Percentiles rank a stretch among this genome's conserved stretches.
These are phyloP conservation scores for Chromobotia macracanthus DNA, from an alignment of 2,797 vertebrate species.

Conservation along the genomic window DNA sequence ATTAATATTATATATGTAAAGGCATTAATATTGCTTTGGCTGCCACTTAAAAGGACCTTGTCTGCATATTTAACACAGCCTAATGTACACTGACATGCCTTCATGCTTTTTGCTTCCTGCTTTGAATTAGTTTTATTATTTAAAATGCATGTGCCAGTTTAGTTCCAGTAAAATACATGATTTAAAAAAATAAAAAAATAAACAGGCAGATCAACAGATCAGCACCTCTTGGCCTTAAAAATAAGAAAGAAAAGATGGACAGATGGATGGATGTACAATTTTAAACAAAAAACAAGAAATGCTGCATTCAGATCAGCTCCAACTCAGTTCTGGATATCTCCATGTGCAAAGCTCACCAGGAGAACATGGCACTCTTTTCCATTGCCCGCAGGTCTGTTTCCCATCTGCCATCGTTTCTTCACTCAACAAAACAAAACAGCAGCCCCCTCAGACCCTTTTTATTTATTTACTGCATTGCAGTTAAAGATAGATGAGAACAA, in stretches of 20 bases:
- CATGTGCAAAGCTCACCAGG: slow-evolving; percentile 26
- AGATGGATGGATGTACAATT: not conserved
- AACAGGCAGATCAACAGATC: not conserved
- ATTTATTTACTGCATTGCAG: slow-evolving; percentile 59
- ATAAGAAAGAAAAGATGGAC: not conserved
- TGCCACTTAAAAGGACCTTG: not conserved
- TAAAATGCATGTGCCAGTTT: not conserved
- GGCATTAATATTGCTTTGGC: slow-evolving; percentile 25
- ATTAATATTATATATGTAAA: slow-evolving; percentile 15
- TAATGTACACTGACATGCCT: not conserved
- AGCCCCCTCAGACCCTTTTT: slow-evolving; percentile 52
- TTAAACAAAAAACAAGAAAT: slow-evolving; percentile 11
- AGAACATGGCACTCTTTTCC: slow-evolving; percentile 36
- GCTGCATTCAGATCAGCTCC: slow-evolving; percentile 1
- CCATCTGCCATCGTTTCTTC: slow-evolving; percentile 53
- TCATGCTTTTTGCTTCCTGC: not conserved
- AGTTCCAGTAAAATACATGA: not conserved
- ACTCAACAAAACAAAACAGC: slow-evolving; percentile 50
- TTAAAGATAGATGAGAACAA: slow-evolving; percentile 63
- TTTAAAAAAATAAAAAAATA: not conserved
- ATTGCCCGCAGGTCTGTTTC: slow-evolving; percentile 41
- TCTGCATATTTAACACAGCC: slow-evolving; percentile 7
- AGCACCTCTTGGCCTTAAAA: too few species aligned
- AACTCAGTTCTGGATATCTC: not conserved
- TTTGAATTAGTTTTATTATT: not conserved